Evolutionary conservation across 2,797 vertebrate genomes (phyloP).

Genomic region (Bradypus variegatus): DNA sequence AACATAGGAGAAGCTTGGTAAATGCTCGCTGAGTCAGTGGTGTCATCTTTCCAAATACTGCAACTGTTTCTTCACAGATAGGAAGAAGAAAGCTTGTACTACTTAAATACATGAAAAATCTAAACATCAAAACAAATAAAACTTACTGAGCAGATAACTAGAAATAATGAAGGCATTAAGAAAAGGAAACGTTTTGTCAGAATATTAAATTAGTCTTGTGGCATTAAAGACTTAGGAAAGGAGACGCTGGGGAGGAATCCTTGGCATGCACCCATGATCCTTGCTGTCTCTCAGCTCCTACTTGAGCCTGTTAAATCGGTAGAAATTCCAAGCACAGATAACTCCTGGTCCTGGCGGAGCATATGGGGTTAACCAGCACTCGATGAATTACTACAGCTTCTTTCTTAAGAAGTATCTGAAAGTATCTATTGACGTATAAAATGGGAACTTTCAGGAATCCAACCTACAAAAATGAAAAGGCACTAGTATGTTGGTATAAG

Average conservation of each 20-base stretch:
- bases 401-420: not conserved
- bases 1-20: not conserved
- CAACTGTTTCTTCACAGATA: not conserved
- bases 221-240: not conserved
- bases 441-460: not conserved
- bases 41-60: not conserved
- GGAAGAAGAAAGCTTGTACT: not conserved
- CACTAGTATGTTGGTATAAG: not conserved
- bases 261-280: not conserved
- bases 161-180: not conserved
- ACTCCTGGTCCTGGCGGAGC: not conserved
- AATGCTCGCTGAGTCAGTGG: not conserved
- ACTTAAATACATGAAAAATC: not conserved
- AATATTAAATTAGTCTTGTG: not conserved
- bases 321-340: not conserved
- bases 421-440: not conserved
- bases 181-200: not conserved
- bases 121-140: not conserved
- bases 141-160: not conserved
- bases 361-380: not conserved
- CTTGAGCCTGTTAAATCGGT: not conserved
- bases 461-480: not conserved
- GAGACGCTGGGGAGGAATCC: not conserved
- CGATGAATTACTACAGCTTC: not conserved
- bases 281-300: not conserved